phyloP scores from a whole-genome alignment of 2,113 vertebrate species.

The Nesoenas mayeri region DNA sequence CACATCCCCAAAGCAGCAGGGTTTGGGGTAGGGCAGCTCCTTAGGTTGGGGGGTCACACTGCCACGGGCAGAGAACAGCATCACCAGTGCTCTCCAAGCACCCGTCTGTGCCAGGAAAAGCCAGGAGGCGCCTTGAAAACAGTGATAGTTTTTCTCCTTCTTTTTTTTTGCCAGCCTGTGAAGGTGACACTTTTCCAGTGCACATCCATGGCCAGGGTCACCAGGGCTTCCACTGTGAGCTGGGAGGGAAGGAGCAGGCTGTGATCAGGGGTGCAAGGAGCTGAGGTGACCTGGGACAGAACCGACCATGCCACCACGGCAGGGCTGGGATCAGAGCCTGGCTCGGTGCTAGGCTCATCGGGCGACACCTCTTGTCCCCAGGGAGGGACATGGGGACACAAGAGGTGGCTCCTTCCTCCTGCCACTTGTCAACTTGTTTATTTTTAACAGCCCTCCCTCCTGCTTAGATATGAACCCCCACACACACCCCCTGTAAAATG shows the following conservation, averaged over 20 bases:
- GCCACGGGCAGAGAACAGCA: background rate
- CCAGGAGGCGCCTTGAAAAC: background rate
- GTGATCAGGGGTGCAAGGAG: rapidly evolving
- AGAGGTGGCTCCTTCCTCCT: conserved; percentile 55
- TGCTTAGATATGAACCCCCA: background rate
- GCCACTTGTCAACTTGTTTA: conserved; percentile 50
- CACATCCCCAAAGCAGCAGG: rapidly evolving
- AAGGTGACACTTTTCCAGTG: background rate
- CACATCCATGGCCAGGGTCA: rapidly evolving
- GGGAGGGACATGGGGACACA: background rate
- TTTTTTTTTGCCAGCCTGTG: background rate
- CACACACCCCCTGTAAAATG: background rate
- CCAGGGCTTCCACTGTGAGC: background rate
- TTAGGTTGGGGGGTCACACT: background rate
- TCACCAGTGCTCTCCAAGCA: background rate
- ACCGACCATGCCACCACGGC: rapidly evolving
- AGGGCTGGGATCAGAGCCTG: background rate
- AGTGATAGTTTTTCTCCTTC: background rate
- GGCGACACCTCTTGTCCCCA: background rate
- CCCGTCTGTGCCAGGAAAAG: background rate
- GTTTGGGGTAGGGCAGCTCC: background rate
- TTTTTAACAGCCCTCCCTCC: conserved; percentile 53
- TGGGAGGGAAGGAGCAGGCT: background rate
- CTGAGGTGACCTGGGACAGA: background rate
- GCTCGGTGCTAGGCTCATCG: background rate